phyloP scores from a whole-genome alignment of 1,140 invertebrate genomes.

The Telenomus remus region DNA sequence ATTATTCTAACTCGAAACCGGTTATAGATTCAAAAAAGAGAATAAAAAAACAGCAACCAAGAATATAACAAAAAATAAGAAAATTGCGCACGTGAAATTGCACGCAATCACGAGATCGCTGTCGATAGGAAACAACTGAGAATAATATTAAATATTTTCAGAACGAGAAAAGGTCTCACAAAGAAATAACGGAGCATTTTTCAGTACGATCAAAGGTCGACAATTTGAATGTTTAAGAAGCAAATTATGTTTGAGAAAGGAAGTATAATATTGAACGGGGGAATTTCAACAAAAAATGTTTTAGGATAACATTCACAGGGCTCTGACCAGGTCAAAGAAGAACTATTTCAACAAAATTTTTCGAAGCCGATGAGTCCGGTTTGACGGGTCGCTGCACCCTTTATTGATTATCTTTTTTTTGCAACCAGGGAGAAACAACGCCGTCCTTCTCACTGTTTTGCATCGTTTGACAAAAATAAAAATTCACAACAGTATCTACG shows the following conservation, averaged over 20 bases:
- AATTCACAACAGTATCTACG: constrained; percentile 4
- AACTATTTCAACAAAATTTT: constrained; percentile 61
- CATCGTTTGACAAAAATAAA: constrained; percentile 48
- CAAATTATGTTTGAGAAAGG: too few relatives aligned
- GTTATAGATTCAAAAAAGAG: constrained; percentile 12
- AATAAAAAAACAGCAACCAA: constrained; percentile 17
- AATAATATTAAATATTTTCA: neutral
- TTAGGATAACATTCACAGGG: constrained; percentile 28
- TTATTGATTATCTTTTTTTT: constrained; percentile 61
- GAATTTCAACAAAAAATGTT: neutral
- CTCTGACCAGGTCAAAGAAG: constrained; percentile 23
- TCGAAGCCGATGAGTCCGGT: constrained; percentile 63
- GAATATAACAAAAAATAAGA: neutral
- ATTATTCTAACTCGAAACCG: constrained; percentile 39
- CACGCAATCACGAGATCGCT: constrained; percentile 35
- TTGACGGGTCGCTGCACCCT: constrained; percentile 62
- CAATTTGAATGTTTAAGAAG: too few relatives aligned
- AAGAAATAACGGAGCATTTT: too few relatives aligned
- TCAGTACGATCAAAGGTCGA: too few relatives aligned
- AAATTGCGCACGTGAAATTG: constrained; percentile 40
- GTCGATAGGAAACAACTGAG: constrained; percentile 20
- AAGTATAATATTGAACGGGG: too few relatives aligned
- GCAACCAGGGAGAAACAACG: constrained; percentile 26
- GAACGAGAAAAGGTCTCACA: neutral
- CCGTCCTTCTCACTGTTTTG: constrained; percentile 29